Conservation (phyloP, 2,888 invertebrate genomes). For the Acronicta leporina region DNA sequence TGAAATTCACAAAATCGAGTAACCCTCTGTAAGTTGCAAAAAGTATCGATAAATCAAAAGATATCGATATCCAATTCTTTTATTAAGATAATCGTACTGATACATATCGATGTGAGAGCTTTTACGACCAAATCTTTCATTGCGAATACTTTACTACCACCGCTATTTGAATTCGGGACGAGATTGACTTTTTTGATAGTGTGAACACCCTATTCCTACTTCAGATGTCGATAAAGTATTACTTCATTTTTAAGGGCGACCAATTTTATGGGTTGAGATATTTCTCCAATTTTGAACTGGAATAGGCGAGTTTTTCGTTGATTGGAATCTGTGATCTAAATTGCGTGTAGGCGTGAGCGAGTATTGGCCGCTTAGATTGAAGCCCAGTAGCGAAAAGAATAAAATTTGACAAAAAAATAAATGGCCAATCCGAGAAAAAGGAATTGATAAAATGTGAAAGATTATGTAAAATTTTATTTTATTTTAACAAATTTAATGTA, state of each 20-base stretch:
- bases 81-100: constrained; percentile 23
- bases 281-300: constrained; percentile 21
- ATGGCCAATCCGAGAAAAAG: no score
- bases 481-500: no score
- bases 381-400: constrained; percentile 3
- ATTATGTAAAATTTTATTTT: no score
- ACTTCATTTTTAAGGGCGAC: constrained; percentile 28
- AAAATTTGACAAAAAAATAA: constrained; percentile 1
- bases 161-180: constrained; percentile 24
- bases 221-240: constrained; percentile 16
- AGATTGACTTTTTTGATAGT: constrained; percentile 13
- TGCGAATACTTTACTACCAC: constrained; percentile 14
- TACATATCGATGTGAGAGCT: constrained; percentile 15
- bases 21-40: not conserved
- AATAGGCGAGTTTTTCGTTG: constrained; percentile 30
- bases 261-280: constrained; percentile 20
- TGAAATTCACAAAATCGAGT: constrained; percentile 22
- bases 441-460: no score
- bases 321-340: constrained; percentile 44
- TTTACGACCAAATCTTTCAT: constrained; percentile 17
- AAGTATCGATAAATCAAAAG: constrained; percentile 40
- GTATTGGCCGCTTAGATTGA: constrained; percentile 28
- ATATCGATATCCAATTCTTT: constrained; percentile 24
- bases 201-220: not conserved
- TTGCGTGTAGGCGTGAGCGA: constrained; percentile 22